phyloP scores from a whole-genome alignment of 1,140 invertebrate species.

The Acromyrmex echinatior region DNA sequence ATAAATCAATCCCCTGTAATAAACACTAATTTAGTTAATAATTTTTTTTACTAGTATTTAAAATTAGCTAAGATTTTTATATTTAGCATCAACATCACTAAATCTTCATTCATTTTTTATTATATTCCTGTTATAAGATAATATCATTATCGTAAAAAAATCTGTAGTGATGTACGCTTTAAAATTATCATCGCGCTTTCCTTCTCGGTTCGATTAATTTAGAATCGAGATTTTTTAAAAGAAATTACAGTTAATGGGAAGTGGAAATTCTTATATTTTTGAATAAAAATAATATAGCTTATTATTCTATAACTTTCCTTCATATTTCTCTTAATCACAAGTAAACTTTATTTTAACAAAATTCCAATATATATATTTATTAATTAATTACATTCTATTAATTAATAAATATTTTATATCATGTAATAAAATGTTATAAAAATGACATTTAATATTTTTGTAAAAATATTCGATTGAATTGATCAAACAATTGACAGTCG shows the following conservation, averaged over 20 bases:
- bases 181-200: neutral
- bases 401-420: neutral
- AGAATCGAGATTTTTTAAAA: neutral
- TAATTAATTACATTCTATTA: neutral
- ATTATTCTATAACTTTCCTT: neutral
- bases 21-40: slow-evolving; percentile 1
- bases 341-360: neutral
- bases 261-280: neutral
- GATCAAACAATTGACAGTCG: neutral
- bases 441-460: too few relatives aligned
- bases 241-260: neutral
- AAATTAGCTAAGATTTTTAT: slow-evolving; percentile 1
- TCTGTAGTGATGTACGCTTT: neutral
- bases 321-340: neutral
- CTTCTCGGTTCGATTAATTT: neutral
- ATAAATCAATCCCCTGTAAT: neutral
- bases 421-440: neutral
- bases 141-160: slow-evolving; percentile 7
- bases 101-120: neutral
- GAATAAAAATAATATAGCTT: neutral
- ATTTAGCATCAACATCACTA: neutral
- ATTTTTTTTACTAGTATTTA: neutral
- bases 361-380: neutral
- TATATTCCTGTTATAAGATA: neutral
- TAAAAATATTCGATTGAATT: neutral